Evolutionary conservation across 2,113 vertebrate genomes (phyloP).

Genomic region (Capreolus pygargus): DNA sequence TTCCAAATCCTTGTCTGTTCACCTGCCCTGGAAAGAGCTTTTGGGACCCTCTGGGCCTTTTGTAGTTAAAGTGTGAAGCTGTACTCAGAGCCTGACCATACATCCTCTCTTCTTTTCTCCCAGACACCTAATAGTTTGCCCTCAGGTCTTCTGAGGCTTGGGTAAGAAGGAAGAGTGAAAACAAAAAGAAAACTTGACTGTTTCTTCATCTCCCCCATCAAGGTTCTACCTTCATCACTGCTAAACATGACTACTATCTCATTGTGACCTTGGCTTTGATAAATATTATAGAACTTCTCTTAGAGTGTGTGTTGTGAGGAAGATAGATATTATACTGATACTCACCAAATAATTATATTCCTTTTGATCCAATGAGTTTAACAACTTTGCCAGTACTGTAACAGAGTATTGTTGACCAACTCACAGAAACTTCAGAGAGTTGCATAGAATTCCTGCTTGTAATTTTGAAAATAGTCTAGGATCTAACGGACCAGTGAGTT

Average conservation of each 20-base stretch:
- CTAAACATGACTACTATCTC: background rate
- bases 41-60: background rate
- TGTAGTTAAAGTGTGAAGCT: background rate
- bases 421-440: background rate
- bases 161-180: slow-evolving; percentile 27
- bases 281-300: slow-evolving; percentile 7
- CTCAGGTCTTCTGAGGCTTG: background rate
- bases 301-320: background rate
- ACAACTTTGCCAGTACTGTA: background rate
- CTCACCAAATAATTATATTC: background rate
- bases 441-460: background rate
- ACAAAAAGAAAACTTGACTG: background rate
- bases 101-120: background rate
- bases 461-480: background rate
- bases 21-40: background rate
- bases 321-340: background rate
- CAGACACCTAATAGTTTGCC: background rate
- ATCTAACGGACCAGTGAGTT: background rate
- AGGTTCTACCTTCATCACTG: background rate
- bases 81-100: background rate
- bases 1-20: slow-evolving; percentile 1
- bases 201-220: background rate
- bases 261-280: slow-evolving; percentile 1
- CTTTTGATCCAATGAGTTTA: background rate
- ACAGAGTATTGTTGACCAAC: background rate